phyloP scores from a whole-genome alignment of 2,113 vertebrate genomes.

The Ptychochromis oligacanthus region DNA sequence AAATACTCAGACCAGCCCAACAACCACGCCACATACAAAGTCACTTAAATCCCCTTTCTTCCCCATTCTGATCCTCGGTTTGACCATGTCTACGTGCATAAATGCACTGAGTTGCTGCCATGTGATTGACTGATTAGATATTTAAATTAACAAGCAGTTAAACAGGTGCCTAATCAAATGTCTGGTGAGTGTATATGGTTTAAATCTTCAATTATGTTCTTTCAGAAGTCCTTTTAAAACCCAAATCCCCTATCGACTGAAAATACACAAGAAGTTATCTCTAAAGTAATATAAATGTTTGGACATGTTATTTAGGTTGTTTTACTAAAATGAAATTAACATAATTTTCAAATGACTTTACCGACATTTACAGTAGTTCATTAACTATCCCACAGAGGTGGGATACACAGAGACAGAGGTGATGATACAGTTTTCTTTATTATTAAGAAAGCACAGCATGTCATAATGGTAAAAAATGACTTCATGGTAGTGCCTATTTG shows the following conservation, averaged over 20 bases:
- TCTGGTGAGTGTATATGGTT: rapidly evolving
- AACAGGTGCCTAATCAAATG: not conserved
- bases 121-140: not conserved
- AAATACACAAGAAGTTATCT: not conserved
- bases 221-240: not conserved
- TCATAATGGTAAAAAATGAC: slow-evolving; percentile 39
- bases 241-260: not conserved
- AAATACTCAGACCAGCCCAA: not conserved
- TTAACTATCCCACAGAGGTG: not conserved
- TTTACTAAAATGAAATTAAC: not conserved
- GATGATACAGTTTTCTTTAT: slow-evolving; percentile 53
- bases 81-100: not conserved
- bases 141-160: not conserved
- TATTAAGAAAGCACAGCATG: slow-evolving; percentile 43
- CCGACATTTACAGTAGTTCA: not conserved
- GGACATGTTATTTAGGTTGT: not conserved
- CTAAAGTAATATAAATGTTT: not conserved
- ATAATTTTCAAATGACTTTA: not conserved
- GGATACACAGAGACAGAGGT: slow-evolving; percentile 3
- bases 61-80: not conserved
- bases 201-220: not conserved
- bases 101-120: not conserved
- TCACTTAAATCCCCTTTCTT: not conserved
- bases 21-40: not conserved
- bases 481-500: slow-evolving; percentile 10